phyloP scores from a whole-genome alignment of 2,113 vertebrate genomes.

The Neolamprologus modestus region DNA sequence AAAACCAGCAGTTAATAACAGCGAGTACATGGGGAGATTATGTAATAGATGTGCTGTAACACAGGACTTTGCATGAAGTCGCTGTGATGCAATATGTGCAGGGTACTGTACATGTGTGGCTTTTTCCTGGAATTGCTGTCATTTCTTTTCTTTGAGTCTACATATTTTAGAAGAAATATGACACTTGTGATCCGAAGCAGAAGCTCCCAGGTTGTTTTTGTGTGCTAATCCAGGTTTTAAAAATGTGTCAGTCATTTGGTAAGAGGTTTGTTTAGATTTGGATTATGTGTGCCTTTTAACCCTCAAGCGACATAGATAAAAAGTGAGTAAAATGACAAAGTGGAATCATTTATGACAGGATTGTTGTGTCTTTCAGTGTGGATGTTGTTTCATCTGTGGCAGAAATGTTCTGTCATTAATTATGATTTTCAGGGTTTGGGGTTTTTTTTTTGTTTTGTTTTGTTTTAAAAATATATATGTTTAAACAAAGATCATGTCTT shows the following conservation, averaged over 20 bases:
- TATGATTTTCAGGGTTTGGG: background rate
- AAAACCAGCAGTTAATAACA: background rate
- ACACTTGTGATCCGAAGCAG: background rate
- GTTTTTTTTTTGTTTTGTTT: accelerated
- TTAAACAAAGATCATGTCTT: background rate
- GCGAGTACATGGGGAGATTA: background rate
- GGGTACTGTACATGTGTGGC: background rate
- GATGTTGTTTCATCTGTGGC: background rate
- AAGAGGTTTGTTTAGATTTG: background rate
- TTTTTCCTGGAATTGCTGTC: slow-evolving; percentile 14
- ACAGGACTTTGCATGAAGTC: slow-evolving; percentile 8
- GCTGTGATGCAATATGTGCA: background rate
- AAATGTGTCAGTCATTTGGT: background rate
- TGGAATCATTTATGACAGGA: background rate
- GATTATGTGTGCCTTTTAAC: background rate
- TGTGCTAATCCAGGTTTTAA: background rate
- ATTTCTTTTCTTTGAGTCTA: background rate
- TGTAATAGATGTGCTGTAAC: slow-evolving; percentile 20
- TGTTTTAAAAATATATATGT: no score
- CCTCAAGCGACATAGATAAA: background rate
- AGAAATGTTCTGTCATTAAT: background rate
- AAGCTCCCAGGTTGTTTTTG: background rate
- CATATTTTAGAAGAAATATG: background rate
- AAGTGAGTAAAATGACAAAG: background rate
- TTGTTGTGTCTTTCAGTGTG: background rate